Evolutionary conservation across 2,888 invertebrate genomes (phyloP).

Genomic region (Caenorhabditis uteleia): DNA sequence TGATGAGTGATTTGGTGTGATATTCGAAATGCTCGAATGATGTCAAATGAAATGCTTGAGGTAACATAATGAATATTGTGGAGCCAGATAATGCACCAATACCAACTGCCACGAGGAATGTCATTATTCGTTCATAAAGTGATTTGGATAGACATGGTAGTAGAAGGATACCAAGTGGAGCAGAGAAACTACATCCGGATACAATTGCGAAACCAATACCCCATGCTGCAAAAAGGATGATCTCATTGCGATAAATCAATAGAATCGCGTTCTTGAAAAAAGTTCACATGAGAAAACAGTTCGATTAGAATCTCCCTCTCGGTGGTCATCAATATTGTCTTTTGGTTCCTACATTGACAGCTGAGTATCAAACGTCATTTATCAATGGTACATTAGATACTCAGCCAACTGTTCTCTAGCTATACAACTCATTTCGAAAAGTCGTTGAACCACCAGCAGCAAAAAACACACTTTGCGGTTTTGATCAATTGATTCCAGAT

Average conservation of each 20-base stretch:
- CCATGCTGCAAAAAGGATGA: conserved; percentile 64
- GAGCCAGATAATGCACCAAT: conserved; percentile 64
- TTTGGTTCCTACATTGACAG: no score
- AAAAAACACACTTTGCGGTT: no score
- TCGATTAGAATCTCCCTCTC: no score
- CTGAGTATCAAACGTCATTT: no score
- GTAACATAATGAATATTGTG: conserved; percentile 65
- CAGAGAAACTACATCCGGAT: conserved; percentile 59
- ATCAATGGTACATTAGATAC: no score
- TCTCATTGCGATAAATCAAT: no score
- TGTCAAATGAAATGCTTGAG: conserved; percentile 63
- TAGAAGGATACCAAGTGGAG: conserved; percentile 63
- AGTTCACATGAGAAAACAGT: no score
- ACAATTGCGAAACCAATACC: conserved; percentile 64
- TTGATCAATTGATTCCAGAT: conserved; percentile 39
- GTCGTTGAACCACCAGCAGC: no score
- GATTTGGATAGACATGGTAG: conserved; percentile 58
- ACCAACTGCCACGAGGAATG: conserved; percentile 64
- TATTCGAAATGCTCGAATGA: conserved; percentile 58
- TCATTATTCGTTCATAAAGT: conserved; percentile 64
- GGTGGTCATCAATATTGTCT: no score
- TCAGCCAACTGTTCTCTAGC: no score
- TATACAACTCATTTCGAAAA: no score
- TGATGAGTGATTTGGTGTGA: conserved; percentile 59
- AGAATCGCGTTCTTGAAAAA: no score